Evolutionary conservation across 2,888 invertebrate species (phyloP), one percentile per base, ranked within the genome.

Genomic region (Ophion costatus): DNA sequence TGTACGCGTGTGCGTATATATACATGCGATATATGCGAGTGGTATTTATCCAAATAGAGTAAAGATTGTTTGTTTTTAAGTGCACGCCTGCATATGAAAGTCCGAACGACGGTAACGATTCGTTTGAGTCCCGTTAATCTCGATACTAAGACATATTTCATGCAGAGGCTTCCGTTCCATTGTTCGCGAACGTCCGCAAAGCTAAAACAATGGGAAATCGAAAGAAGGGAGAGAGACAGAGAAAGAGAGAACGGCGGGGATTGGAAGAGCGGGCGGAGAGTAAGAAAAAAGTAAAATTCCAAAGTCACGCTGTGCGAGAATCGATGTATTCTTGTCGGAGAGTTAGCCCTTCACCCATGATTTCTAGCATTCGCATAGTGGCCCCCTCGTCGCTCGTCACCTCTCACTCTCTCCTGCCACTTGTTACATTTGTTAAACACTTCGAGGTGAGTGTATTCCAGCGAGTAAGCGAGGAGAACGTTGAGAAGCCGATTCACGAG

Each of bases 381-480:
- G 66, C 33, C 56, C 61, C 17, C 38, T 42, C 9, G 14, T 42
- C 45, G 10, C 69, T 70, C 56, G 14, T 33, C 22, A 22, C 66
- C 67, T 61, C 61, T 67, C 63, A 17, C 64, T 71, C 45, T 45
- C 24, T 63, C 76, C 73, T 51, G 80, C 76, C 51, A 82, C 75
- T 86, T 79, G 80, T 84, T 84, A 73, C 75, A 80, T 85, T 84
- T 83, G 85, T 85, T 70, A 85, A 82, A 82, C 76, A 82, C 78
- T 45, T 63, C 57, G 75, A 73, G 59, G 75, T n/a, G 67, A 78
- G 69, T 73, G 73, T 51, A 69, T 63, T 69, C 66, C n/a, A n/a
- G 45, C 59, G 24, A 51, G 11, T 11, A 38, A 63, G 24, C 74
- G 73, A 79, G 51, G 82, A 70, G 82, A 75, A 77, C 66, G 82